Conservation (phyloP, 2,888 invertebrate genomes). For the Drosophila peninsularis region DNA sequence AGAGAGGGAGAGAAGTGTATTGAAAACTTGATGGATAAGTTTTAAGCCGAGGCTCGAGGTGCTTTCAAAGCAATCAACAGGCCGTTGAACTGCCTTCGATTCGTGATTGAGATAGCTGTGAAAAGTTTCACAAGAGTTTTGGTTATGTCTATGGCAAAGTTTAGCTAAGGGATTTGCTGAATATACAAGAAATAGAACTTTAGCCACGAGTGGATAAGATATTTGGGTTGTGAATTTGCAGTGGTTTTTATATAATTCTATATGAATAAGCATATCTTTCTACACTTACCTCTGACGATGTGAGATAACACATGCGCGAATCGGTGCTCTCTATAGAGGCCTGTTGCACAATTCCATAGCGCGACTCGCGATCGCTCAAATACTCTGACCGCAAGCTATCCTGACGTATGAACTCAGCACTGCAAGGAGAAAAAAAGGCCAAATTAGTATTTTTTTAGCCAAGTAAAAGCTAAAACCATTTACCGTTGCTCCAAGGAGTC, state of each 20-base stretch:
- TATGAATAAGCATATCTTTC: not conserved
- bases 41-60: constrained; percentile 14
- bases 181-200: not conserved
- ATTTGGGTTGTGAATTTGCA: no score
- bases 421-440: constrained; percentile 83
- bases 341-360: constrained; percentile 96
- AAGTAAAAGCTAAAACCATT: not conserved
- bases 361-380: constrained; percentile 94
- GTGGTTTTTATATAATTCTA: no score
- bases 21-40: constrained; percentile 34
- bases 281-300: constrained; percentile 96
- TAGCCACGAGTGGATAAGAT: not conserved
- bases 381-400: constrained; percentile 95
- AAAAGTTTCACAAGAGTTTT: not conserved
- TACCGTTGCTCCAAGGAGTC: constrained; percentile 95
- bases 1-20: not conserved
- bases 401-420: constrained; percentile 94
- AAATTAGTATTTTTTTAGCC: not conserved
- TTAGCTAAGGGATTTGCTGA: constrained; percentile 2
- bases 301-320: constrained; percentile 96
- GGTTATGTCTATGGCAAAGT: not conserved
- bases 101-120: not conserved
- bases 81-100: constrained; percentile 12
- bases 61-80: constrained; percentile 27
- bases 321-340: constrained; percentile 97